Base-by-base conservation (phyloP, 2,797 vertebrate species). In the Heliangelus exortis region DNA sequence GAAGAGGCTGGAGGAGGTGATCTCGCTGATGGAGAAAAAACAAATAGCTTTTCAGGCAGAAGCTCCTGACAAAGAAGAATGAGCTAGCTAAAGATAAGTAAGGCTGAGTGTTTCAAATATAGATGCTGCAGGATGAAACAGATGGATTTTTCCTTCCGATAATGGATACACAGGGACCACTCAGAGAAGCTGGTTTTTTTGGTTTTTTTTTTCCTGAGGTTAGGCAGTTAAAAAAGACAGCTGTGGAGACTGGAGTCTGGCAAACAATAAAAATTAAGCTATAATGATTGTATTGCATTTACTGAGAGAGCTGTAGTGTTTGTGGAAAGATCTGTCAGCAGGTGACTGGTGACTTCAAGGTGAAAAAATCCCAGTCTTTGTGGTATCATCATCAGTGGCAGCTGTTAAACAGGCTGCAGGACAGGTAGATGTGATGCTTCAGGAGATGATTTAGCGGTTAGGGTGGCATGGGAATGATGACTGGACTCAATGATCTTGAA, bases 71-170 rank as follows among this genome's bases (percentile, higher is more conserved):
- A 92, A 85, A 86, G 80, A 96, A 86, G 76, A 78, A 94, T 66
- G 77, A 88, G 81, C 51, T 96, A 90, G 51, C 48, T 79, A 16
- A 51, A 84, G 85, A 75, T 89, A 92, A 92, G 69, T 69, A 76
- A 78, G 55, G 76, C 58, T 75, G 82, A 87, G 87, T 81, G 83
- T 92, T 93, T 94, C 96, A 90, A 92, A 95, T 92, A 91, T 50
- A 94, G 93, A 94, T 93, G 90, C 53, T 55, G 71, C 62, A 79
- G 63, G 67, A 91, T 73, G 87, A 93, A 92, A 84, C 89, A 91
- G 91, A 96, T 90, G 91, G 85, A 86, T 81, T 92, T 95, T 88
- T 88, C 54, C 69, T 66, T 43, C 43, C 81, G 73, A 89, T 81
- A 95, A 93, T 81, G 87, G 69, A 84, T 86, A 87, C 69, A 86